Percentiles rank a stretch among this genome's conserved stretches.
Evolutionary conservation across 2,888 invertebrate species (phyloP).

Genomic region (Hirtodrosophila cameraria): DNA sequence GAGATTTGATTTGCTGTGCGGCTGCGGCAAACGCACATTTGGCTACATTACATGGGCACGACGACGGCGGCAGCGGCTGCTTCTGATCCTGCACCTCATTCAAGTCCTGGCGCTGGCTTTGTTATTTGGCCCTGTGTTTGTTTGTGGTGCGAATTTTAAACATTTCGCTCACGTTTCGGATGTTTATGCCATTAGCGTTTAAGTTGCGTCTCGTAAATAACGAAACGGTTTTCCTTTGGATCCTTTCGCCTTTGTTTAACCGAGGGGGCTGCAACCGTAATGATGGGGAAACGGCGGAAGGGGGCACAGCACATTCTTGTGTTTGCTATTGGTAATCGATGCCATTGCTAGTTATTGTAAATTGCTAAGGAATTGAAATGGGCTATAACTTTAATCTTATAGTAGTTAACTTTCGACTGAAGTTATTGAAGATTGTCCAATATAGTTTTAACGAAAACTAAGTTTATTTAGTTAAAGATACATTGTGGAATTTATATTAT

Average conservation of each 20-base stretch:
- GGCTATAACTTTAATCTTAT: too few species aligned
- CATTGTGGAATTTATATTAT: background rate
- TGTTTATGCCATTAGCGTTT: conserved; percentile 84
- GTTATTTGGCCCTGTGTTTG: conserved; percentile 42
- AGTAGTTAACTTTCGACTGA: too few species aligned
- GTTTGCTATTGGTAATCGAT: conserved; percentile 66
- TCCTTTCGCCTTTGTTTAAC: conserved; percentile 31
- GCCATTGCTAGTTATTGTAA: conserved; percentile 38
- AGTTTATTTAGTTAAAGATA: background rate
- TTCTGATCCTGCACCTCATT: conserved; percentile 38
- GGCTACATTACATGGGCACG: conserved; percentile 70
- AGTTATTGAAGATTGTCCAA: too few species aligned
- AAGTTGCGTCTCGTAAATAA: conserved; percentile 80
- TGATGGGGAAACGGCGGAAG: background rate
- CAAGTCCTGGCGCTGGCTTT: conserved; percentile 23
- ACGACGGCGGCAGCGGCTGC: conserved; percentile 11
- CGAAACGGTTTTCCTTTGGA: conserved; percentile 55
- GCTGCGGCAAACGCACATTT: conserved; percentile 55
- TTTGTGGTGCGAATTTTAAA: conserved; percentile 57
- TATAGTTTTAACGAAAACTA: too few species aligned
- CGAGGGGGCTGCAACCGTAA: background rate
- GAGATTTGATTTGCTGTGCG: conserved; percentile 75
- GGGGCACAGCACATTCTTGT: conserved; percentile 25
- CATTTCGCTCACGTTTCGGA: conserved; percentile 82
- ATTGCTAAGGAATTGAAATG: conserved; percentile 6